These are phyloP conservation scores for Hyperoplus immaculatus DNA, from an alignment of 2,797 vertebrate genomes.

Conservation along the genomic window DNA sequence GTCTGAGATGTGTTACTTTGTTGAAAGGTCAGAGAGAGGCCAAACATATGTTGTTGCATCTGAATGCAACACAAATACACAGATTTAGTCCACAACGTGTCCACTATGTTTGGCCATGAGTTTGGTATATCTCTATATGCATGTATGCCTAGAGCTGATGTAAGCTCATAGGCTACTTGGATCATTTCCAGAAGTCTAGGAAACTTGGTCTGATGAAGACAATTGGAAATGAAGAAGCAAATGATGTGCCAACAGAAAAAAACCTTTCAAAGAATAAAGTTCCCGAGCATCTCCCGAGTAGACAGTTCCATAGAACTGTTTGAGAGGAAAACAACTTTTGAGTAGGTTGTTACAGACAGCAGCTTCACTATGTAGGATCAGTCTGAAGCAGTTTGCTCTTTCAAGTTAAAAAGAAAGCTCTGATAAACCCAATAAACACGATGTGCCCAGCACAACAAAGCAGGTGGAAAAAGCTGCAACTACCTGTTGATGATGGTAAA, in stretches of 20 bases:
- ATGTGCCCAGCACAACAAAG: neutral
- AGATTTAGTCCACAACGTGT: neutral
- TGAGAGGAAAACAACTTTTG: too few species aligned
- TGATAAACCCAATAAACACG: neutral
- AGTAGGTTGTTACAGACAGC: neutral
- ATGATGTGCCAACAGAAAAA: too few species aligned
- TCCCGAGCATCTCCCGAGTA: too few species aligned
- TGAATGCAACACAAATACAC: slow-evolving; percentile 3
- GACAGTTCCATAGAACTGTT: too few species aligned
- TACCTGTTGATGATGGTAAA: neutral
- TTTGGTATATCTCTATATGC: neutral
- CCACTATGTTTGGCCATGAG: neutral
- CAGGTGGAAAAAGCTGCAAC: neutral
- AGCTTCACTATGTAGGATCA: neutral
- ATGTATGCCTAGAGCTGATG: neutral
- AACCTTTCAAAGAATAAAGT: too few species aligned
- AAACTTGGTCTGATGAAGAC: neutral
- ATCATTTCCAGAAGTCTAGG: neutral
- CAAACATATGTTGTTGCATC: neutral
- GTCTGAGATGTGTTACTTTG: neutral
- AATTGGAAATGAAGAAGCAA: neutral
- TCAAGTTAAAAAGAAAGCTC: neutral
- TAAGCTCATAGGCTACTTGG: neutral
- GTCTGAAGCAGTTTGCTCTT: neutral
- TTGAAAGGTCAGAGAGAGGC: slow-evolving; percentile 3